Evolutionary conservation across 2,888 invertebrate genomes (phyloP), one percentile per base, ranked within the genome.

Genomic region (Polymixis lichenea): DNA sequence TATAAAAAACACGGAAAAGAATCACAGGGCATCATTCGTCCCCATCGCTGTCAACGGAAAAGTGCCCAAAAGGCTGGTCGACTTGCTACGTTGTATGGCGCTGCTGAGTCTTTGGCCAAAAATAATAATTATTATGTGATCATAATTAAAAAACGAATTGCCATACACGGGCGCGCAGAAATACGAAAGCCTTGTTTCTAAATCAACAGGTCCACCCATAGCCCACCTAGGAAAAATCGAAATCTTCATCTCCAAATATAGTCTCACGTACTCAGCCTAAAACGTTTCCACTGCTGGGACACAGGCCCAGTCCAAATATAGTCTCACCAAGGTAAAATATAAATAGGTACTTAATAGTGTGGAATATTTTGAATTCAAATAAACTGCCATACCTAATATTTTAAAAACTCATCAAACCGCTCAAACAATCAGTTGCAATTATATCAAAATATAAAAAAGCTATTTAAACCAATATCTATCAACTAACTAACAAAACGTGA

Each of bases 141-240:
- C 0, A 38, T 38, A 3, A 38, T 38, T 38, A 38, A 38, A 38
- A 38, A 38, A 49, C 17, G 4, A 17, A 17, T 17, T 17, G n/a
- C n/a, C n/a, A n/a, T 0, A 5, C 13, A n/a, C 2, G 55, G 0
- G 2, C n/a, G 53, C n/a, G n/a, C 3, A 9, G 6, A 15, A 25
- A 15, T 56, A 13, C 7, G 6, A 15, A 56, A 13, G 25, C 15
- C 49, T 49, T 9, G 9, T n/a, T 43, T 62, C n/a, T 19, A 43
- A 43, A 46, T 64, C 17, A 15, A 62, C n/a, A 38, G 19, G 11
- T 13, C 8, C 3, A 60, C 60, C 19, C 53, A 22, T 6, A 7
- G 38, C 38, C 9, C 38, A 38, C 6, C 9, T 38, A 38, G 6
- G 0, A 4, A 53, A 4, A 22, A 22, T 22, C 9, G 4, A 32